A percentile compares a stretch with the other conserved stretches of the same genome.
Evolutionary conservation across 1,140 invertebrate genomes (phyloP).

Genomic region (Alviniconcha marisindica): DNA sequence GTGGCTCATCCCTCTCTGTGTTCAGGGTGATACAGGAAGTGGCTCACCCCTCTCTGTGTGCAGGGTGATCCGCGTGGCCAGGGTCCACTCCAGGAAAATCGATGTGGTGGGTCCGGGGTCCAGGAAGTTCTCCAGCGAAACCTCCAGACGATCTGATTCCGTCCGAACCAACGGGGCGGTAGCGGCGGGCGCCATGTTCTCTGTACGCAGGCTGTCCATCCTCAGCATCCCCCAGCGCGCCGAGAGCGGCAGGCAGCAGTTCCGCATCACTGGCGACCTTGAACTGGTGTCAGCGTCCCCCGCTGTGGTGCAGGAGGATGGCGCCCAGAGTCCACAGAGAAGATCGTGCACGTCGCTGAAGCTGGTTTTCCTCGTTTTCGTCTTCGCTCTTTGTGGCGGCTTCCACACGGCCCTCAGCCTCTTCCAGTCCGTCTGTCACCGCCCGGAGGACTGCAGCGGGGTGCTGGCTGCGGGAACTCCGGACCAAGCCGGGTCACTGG

Average conservation of each 20-base stretch:
- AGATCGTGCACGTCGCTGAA: neutral
- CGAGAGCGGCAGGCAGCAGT: neutral
- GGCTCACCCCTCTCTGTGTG: too few relatives aligned
- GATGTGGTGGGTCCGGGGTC: slow-evolving; percentile 39
- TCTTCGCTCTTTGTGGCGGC: slow-evolving; percentile 4
- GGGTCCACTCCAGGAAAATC: slow-evolving; percentile 52
- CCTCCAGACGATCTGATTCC: neutral
- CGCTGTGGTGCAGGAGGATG: neutral
- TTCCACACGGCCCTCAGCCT: neutral
- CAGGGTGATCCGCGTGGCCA: slow-evolving; percentile 54
- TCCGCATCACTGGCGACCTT: slow-evolving; percentile 42
- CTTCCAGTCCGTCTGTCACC: neutral
- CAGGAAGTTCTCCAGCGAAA: slow-evolving; percentile 14
- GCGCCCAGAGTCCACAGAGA: neutral
- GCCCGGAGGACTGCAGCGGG: neutral
- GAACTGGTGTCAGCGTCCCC: slow-evolving; percentile 4
- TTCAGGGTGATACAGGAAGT: too few relatives aligned
- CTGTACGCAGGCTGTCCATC: slow-evolving; percentile 52
- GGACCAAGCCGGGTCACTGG: neutral
- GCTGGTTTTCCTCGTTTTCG: neutral
- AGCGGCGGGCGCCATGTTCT: slow-evolving; percentile 43
- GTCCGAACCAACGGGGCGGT: slow-evolving; percentile 42
- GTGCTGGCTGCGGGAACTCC: neutral
- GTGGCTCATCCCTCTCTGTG: too few relatives aligned
- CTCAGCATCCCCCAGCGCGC: slow-evolving; percentile 46